Percentiles rank a stretch among this genome's conserved stretches.
Conservation (phyloP, 1,140 invertebrate genomes). For the Leptinotarsa defecta region DNA sequence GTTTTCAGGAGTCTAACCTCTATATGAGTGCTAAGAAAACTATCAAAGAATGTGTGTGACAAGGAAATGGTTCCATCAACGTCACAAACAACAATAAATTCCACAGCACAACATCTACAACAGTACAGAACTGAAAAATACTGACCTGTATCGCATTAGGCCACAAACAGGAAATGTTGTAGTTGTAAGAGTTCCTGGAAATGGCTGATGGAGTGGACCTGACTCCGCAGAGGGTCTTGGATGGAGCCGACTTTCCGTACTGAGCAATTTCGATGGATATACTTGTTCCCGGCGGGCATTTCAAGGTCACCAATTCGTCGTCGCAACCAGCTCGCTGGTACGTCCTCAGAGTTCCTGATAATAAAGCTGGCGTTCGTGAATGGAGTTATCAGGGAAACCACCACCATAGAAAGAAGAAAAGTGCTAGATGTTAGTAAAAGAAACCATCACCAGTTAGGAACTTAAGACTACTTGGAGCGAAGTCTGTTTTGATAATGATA, state of each 20-base stretch:
- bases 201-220: slow-evolving; percentile 51
- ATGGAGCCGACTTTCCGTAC: slow-evolving; percentile 61
- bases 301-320: slow-evolving; percentile 79
- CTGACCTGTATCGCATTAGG: slow-evolving; percentile 64
- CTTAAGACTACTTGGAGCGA: no score
- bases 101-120: no score
- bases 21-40: no score
- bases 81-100: no score
- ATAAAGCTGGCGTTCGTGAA: slow-evolving; percentile 67
- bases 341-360: slow-evolving; percentile 84
- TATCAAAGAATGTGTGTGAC: no score
- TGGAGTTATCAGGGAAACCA: slow-evolving; percentile 10
- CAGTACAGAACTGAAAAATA: slow-evolving; percentile 29
- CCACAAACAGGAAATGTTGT: slow-evolving; percentile 61
- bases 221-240: slow-evolving; percentile 56
- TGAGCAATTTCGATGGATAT: slow-evolving; percentile 85
- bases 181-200: slow-evolving; percentile 43
- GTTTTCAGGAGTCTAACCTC: no score
- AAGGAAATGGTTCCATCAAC: no score
- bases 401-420: slow-evolving; percentile 20
- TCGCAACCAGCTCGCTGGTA: slow-evolving; percentile 88
- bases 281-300: slow-evolving; percentile 83
- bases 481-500: no score
- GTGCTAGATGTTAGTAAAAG: slow-evolving; percentile 3
- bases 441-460: slow-evolving; percentile 19